A percentile compares a stretch with the other conserved stretches of the same genome.
Conservation (phyloP, 2,113 vertebrate species). For the Pteropus alecto region DNA sequence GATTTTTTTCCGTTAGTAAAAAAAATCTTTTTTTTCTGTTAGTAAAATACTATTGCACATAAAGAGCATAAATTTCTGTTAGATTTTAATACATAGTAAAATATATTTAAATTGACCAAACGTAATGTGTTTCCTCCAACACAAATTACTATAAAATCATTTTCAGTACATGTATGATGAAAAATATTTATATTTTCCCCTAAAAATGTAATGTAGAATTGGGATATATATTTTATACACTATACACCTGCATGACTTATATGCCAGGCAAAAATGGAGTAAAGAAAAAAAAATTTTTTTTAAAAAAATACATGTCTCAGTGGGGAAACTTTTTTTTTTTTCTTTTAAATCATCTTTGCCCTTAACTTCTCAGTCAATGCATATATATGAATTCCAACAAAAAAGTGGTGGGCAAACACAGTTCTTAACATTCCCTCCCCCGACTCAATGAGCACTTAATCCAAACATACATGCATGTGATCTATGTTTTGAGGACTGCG, state of each 20-base stretch:
- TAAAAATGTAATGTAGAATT: slow-evolving; percentile 19
- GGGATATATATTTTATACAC: neutral
- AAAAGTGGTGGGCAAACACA: neutral
- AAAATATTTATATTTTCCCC: neutral
- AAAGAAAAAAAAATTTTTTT: neutral
- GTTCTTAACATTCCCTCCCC: neutral
- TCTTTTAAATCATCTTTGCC: neutral
- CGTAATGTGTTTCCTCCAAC: slow-evolving; percentile 10
- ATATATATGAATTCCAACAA: slow-evolving; percentile 14
- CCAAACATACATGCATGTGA: neutral
- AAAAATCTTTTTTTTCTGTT: neutral
- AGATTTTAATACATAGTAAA: slow-evolving; percentile 52
- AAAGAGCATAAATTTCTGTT: slow-evolving; percentile 32
- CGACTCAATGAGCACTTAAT: neutral
- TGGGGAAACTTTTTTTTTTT: neutral
- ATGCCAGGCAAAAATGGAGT: neutral
- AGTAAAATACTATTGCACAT: neutral
- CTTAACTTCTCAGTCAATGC: neutral
- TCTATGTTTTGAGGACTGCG: neutral
- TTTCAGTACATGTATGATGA: slow-evolving; percentile 14
- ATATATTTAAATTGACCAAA: slow-evolving; percentile 38
- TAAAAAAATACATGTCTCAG: neutral
- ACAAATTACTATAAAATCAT: slow-evolving; percentile 50
- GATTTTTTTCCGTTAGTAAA: slow-evolving; percentile 30
- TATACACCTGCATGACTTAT: neutral